These are phyloP conservation scores for Callyntrura sp. DNA, from an alignment of 2,888 invertebrate species.

Conservation along the genomic window DNA sequence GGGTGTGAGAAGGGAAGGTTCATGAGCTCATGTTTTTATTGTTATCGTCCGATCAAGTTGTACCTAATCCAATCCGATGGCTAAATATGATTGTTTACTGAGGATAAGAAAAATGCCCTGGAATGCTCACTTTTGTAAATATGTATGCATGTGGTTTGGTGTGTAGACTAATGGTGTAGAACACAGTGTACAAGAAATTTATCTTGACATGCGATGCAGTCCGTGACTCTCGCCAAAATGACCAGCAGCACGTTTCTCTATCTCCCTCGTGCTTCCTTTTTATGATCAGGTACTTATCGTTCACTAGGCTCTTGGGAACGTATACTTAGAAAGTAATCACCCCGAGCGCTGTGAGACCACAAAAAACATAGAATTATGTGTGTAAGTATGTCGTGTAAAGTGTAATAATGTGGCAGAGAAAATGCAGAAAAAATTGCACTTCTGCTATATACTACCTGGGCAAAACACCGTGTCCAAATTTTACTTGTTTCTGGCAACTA, in stretches of 20 bases:
- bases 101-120: background rate
- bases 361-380: background rate
- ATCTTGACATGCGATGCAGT: slow-evolving; percentile 31
- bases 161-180: background rate
- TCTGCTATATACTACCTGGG: slow-evolving; percentile 2
- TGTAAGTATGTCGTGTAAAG: slow-evolving; percentile 5
- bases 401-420: background rate
- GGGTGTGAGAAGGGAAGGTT: too few species aligned
- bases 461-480: slow-evolving; percentile 75
- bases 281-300: slow-evolving; percentile 20
- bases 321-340: slow-evolving; percentile 68
- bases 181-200: slow-evolving; percentile 40
- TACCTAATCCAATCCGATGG: too few species aligned
- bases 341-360: slow-evolving; percentile 48
- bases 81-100: background rate
- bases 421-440: too few species aligned
- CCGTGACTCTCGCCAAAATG: background rate
- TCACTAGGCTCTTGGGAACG: slow-evolving; percentile 59
- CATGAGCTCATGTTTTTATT: too few species aligned
- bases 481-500: slow-evolving; percentile 72
- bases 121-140: background rate
- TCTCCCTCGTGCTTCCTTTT: slow-evolving; percentile 21
- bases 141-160: background rate
- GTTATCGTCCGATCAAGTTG: too few species aligned
- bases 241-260: background rate